A percentile compares a stretch with the other conserved stretches of the same genome.
phyloP scores from a whole-genome alignment of 2,113 vertebrate genomes.

The Centropus unirufus region DNA sequence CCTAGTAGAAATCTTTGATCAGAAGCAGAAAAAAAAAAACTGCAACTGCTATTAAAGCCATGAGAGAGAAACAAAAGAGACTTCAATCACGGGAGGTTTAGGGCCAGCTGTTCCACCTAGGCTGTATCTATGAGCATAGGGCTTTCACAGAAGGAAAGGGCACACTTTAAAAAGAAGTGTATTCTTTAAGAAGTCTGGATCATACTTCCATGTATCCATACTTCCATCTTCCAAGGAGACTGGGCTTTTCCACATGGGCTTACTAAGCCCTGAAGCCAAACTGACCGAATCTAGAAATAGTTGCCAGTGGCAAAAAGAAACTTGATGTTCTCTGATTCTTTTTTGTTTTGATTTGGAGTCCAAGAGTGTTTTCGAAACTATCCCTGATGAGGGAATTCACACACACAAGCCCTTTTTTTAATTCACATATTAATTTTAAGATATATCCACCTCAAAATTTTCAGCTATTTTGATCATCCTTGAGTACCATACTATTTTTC shows the following conservation, averaged over 20 bases:
- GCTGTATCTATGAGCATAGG: background rate
- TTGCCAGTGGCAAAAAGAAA: background rate
- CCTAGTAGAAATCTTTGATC: background rate
- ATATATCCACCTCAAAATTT: background rate
- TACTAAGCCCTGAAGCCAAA: background rate
- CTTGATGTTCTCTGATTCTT: background rate
- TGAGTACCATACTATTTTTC: background rate
- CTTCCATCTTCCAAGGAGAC: background rate
- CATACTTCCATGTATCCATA: background rate
- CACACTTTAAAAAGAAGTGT: fast-evolving
- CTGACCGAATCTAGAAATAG: background rate
- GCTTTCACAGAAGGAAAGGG: background rate
- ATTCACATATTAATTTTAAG: background rate
- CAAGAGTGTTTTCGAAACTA: background rate
- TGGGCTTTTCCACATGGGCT: background rate
- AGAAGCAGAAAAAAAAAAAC: background rate
- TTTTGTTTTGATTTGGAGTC: background rate
- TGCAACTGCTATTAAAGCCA: background rate
- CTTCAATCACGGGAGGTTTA: background rate
- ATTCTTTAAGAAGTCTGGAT: background rate
- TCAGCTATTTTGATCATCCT: background rate
- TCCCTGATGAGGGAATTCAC: background rate
- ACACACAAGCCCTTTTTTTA: background rate
- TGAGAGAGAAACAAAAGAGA: background rate
- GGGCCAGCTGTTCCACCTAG: background rate